These are phyloP conservation scores for Matsumyia berberina DNA, from an alignment of 2,888 invertebrate species.

Conservation along the genomic window DNA sequence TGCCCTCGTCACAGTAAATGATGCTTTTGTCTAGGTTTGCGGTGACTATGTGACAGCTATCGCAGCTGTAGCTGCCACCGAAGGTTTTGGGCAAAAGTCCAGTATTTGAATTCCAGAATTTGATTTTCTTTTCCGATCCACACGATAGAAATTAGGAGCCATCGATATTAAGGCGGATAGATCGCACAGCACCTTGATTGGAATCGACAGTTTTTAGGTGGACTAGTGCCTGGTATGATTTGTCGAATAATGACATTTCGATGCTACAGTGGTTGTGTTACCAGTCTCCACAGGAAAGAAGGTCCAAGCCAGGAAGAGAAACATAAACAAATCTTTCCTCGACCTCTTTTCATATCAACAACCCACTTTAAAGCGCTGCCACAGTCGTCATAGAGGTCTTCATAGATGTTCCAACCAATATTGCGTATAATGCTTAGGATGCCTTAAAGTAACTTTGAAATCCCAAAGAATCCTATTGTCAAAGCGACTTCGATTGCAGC, in stretches of 20 bases:
- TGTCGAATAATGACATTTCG: slow-evolving; percentile 60
- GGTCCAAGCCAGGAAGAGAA: neutral
- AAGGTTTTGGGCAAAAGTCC: slow-evolving; percentile 93
- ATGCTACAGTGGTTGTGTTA: neutral
- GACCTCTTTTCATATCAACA: neutral
- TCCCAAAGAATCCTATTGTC: too few relatives aligned
- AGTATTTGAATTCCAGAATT: slow-evolving; percentile 97
- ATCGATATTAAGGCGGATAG: slow-evolving; percentile 97
- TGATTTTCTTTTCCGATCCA: slow-evolving; percentile 97
- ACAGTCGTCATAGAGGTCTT: too few relatives aligned
- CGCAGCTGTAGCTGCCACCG: slow-evolving; percentile 94
- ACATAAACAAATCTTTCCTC: neutral
- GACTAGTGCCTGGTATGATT: slow-evolving; percentile 31
- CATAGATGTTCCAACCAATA: too few relatives aligned
- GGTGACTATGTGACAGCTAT: slow-evolving; percentile 95
- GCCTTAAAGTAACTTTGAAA: too few relatives aligned
- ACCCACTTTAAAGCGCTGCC: neutral
- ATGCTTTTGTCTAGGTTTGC: slow-evolving; percentile 96
- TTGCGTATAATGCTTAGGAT: too few relatives aligned
- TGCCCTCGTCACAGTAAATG: slow-evolving; percentile 97
- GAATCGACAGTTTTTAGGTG: slow-evolving; percentile 89
- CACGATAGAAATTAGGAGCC: slow-evolving; percentile 98
- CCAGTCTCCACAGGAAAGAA: too few relatives aligned
- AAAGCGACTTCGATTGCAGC: too few relatives aligned
- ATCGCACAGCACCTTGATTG: slow-evolving; percentile 96